phyloP scores from a whole-genome alignment of 2,888 invertebrate genomes.

The Hydropsyche betteni region DNA sequence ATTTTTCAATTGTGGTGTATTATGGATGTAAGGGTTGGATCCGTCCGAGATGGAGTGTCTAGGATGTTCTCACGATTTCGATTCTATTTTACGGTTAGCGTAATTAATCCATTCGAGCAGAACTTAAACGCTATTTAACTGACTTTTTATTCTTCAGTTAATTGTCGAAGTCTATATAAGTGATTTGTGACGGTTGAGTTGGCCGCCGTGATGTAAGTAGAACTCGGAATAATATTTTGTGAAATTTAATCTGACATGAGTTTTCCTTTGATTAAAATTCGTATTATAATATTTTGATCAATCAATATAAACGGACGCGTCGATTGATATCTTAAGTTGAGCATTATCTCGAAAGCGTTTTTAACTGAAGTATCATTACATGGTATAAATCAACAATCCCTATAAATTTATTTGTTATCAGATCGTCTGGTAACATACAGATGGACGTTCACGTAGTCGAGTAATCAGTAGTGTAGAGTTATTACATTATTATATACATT shows the following conservation, averaged over 20 bases:
- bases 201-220: background rate
- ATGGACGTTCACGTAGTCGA: too few relatives aligned
- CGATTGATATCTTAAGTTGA: too few relatives aligned
- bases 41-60: background rate
- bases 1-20: too few relatives aligned
- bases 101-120: conserved; percentile 23
- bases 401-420: too few relatives aligned
- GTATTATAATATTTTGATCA: too few relatives aligned
- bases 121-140: conserved; percentile 7
- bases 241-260: too few relatives aligned
- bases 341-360: background rate
- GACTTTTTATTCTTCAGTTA: background rate
- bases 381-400: background rate
- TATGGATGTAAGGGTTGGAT: background rate
- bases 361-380: background rate
- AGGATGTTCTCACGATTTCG: conserved; percentile 7
- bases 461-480: too few relatives aligned
- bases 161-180: conserved; percentile 18
- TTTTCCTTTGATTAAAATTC: too few relatives aligned
- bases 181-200: conserved; percentile 10
- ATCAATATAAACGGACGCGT: too few relatives aligned
- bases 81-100: background rate
- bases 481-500: conserved; percentile 15
- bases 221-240: too few relatives aligned
- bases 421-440: too few relatives aligned